A percentile compares a stretch with the other conserved stretches of the same genome.
phyloP scores from a whole-genome alignment of 2,888 invertebrate species.

The Brachyopa scutellaris region DNA sequence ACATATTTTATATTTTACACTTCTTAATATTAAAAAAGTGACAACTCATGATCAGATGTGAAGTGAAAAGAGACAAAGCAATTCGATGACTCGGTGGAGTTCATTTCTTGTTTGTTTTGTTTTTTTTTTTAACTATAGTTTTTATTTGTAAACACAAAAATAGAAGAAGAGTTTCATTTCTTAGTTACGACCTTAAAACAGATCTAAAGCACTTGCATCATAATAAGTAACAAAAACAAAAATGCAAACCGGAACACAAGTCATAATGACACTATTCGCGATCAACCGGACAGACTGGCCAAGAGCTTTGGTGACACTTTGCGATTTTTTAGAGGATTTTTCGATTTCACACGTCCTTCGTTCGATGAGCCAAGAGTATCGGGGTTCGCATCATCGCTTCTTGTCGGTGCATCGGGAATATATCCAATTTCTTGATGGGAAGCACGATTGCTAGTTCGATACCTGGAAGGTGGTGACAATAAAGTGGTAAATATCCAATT shows the following conservation, averaged over 20 bases:
- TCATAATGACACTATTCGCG: background rate
- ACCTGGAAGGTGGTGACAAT: slow-evolving; percentile 13
- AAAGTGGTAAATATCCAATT: too few species aligned
- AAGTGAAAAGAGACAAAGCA: background rate
- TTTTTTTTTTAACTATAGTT: too few species aligned
- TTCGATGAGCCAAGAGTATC: slow-evolving; percentile 56
- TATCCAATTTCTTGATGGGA: slow-evolving; percentile 31
- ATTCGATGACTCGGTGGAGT: background rate
- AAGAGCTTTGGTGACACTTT: slow-evolving; percentile 64
- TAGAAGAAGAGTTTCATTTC: too few species aligned
- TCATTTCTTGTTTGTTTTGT: too few species aligned
- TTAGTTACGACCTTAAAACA: slow-evolving; percentile 61
- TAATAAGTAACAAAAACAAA: slow-evolving; percentile 5
- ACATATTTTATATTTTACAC: background rate
- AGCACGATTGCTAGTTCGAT: slow-evolving; percentile 37
- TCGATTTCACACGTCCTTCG: slow-evolving; percentile 22
- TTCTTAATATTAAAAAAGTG: background rate
- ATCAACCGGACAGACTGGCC: slow-evolving; percentile 47
- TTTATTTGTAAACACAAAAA: too few species aligned
- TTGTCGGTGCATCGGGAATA: background rate
- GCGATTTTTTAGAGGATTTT: slow-evolving; percentile 48
- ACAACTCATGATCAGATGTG: background rate
- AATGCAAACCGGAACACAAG: background rate
- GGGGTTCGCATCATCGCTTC: slow-evolving; percentile 12
- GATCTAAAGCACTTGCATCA: slow-evolving; percentile 46